Percentiles rank a stretch among this genome's conserved stretches.
phyloP scores from a whole-genome alignment of 2,797 vertebrate genomes.

The Melanotaenia maccullochi region DNA sequence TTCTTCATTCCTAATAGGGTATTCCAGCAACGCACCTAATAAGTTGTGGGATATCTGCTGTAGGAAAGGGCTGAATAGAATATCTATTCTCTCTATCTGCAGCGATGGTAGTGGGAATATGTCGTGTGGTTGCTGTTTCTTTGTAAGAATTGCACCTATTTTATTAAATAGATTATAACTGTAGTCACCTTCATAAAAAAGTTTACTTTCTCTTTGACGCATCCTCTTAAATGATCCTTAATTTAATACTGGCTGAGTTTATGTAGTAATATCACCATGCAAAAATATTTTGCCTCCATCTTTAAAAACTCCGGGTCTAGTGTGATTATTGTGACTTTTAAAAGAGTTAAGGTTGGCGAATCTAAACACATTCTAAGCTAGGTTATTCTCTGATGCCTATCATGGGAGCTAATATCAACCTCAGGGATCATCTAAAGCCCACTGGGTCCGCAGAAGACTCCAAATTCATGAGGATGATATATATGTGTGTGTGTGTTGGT shows the following conservation, averaged over 20 bases:
- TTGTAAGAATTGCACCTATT: constrained; percentile 21
- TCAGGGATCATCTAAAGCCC: constrained; percentile 74
- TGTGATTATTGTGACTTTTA: constrained; percentile 58
- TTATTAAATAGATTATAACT: constrained; percentile 7
- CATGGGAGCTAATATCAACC: constrained; percentile 79
- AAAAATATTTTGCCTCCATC: constrained; percentile 31
- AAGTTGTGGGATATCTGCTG: constrained; percentile 79
- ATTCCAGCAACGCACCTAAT: constrained; percentile 83
- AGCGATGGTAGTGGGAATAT: constrained; percentile 61
- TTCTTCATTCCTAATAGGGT: constrained; percentile 87
- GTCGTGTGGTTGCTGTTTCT: constrained; percentile 44
- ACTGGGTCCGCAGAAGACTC: constrained; percentile 65
- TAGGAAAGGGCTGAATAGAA: constrained; percentile 74
- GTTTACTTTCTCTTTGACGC: background rate
- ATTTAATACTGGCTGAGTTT: constrained; percentile 20
- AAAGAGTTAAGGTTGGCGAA: constrained; percentile 63
- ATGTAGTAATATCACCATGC: constrained; percentile 6
- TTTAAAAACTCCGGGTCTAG: constrained; percentile 22
- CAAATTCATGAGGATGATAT: constrained; percentile 65
- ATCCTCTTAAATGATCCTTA: background rate
- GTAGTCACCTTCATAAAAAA: background rate
- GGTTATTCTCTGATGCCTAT: constrained; percentile 70
- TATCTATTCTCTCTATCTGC: constrained; percentile 63
- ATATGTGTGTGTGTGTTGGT: constrained; percentile 11
- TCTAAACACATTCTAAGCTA: constrained; percentile 69